These are phyloP conservation scores for Danio choprae DNA, from an alignment of 2,797 vertebrate genomes.

Conservation along the genomic window DNA sequence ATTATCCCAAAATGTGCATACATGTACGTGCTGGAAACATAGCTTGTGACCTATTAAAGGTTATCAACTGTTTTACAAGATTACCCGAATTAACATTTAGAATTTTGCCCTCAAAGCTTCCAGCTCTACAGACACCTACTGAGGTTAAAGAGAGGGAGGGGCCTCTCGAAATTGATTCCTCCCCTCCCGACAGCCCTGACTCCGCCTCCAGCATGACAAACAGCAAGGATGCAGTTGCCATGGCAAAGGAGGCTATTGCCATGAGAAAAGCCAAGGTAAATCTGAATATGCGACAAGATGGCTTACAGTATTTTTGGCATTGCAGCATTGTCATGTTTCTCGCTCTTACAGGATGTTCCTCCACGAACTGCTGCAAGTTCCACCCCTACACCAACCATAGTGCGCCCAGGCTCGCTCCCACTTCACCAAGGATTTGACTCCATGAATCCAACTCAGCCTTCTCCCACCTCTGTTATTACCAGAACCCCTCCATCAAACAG, in stretches of 20 bases:
- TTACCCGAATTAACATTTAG: not conserved
- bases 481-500: slow-evolving; percentile 95
- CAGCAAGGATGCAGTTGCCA: slow-evolving; percentile 62
- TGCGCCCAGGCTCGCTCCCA: slow-evolving; percentile 93
- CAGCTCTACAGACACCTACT: slow-evolving; percentile 81
- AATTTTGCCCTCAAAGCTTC: slow-evolving; percentile 46
- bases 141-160: slow-evolving; percentile 91
- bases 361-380: slow-evolving; percentile 84
- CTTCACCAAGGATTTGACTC: slow-evolving; percentile 90
- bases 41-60: not conserved
- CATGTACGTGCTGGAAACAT: no score
- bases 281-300: not conserved
- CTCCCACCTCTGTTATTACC: slow-evolving; percentile 98
- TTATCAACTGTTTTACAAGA: not conserved
- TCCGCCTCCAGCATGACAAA: slow-evolving; percentile 82
- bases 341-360: slow-evolving; percentile 79
- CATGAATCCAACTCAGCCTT: slow-evolving; percentile 91
- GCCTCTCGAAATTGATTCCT: slow-evolving; percentile 90
- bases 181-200: slow-evolving; percentile 88
- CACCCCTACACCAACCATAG: slow-evolving; percentile 92
- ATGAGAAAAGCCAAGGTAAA: slow-evolving; percentile 58
- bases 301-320: not conserved
- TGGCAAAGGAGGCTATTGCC: slow-evolving; percentile 52
- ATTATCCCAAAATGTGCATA: no score
- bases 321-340: not conserved